phyloP scores from a whole-genome alignment of 1,140 invertebrate species.

The Sinella curviseta region DNA sequence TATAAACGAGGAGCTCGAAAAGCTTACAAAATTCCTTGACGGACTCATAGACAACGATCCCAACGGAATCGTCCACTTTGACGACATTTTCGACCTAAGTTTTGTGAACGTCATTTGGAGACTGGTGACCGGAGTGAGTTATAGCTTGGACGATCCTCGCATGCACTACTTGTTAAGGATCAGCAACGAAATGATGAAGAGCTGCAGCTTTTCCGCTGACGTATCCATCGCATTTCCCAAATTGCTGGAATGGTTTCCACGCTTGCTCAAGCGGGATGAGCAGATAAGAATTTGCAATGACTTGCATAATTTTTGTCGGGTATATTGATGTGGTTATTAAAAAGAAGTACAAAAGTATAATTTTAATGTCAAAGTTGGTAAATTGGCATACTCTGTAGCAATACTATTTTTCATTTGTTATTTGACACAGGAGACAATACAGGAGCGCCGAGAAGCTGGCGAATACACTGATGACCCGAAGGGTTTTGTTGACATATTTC shows the following conservation, averaged over 20 bases:
- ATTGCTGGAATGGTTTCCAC: conserved; percentile 14
- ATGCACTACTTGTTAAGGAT: conserved; percentile 11
- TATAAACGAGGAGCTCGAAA: conserved; percentile 32
- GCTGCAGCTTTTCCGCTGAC: conserved; percentile 1
- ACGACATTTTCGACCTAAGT: conserved; percentile 52
- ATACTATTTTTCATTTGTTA: neutral
- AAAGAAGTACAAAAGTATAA: too few species aligned
- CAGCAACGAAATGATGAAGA: conserved; percentile 1
- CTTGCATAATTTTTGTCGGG: neutral
- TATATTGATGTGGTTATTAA: too few species aligned
- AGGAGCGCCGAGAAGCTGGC: neutral
- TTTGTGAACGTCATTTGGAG: conserved; percentile 58
- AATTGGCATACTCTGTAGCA: too few species aligned
- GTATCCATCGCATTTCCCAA: conserved; percentile 22
- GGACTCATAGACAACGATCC: neutral
- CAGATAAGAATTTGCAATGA: neutral
- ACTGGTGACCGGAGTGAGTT: conserved; percentile 59
- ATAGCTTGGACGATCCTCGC: conserved; percentile 52
- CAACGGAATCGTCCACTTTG: conserved; percentile 45
- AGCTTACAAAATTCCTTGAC: conserved; percentile 31
- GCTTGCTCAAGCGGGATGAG: conserved; percentile 25
- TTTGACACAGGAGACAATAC: conserved; percentile 27
- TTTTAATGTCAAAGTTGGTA: neutral
- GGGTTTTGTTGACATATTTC: conserved; percentile 37
- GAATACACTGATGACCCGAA: conserved; percentile 18